Evolutionary conservation across 2,797 vertebrate genomes (phyloP).

Genomic region (Pterois miles): DNA sequence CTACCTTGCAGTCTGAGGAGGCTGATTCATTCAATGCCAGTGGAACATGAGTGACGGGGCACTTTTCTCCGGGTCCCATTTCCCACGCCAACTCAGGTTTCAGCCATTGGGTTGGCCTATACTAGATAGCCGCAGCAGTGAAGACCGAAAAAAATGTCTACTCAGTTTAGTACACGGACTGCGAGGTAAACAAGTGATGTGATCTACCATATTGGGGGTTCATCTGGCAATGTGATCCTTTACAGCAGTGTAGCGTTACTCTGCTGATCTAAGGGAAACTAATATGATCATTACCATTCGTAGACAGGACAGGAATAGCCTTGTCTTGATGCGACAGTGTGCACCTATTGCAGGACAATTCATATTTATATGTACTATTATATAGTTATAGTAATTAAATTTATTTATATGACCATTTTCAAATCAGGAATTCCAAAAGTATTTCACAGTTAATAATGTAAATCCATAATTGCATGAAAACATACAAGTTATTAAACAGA

Average conservation of each 20-base stretch:
- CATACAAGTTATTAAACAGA: too few species aligned
- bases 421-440: too few species aligned
- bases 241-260: slow-evolving; percentile 64
- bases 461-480: too few species aligned
- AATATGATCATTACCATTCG: slow-evolving; percentile 45
- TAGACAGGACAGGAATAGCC: slow-evolving; percentile 79
- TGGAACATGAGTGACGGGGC: slow-evolving; percentile 57
- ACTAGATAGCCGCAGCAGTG: neutral
- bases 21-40: slow-evolving; percentile 48
- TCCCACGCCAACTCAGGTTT: slow-evolving; percentile 60
- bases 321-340: slow-evolving; percentile 34
- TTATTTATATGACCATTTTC: too few species aligned
- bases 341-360: slow-evolving; percentile 47
- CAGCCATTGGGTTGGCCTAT: neutral
- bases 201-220: slow-evolving; percentile 32
- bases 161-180: slow-evolving; percentile 5
- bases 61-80: slow-evolving; percentile 55
- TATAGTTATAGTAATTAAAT: too few species aligned
- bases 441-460: too few species aligned
- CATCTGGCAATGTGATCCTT: slow-evolving; percentile 44
- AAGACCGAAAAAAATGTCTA: slow-evolving; percentile 23
- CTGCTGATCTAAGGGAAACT: slow-evolving; percentile 50
- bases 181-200: slow-evolving; percentile 68
- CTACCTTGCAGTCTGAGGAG: slow-evolving; percentile 2
- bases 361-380: too few species aligned